Evolutionary conservation across 92 coral and sea anemone genomes (phyloP).

Genomic region (Zoanthus sansibaricus): DNA sequence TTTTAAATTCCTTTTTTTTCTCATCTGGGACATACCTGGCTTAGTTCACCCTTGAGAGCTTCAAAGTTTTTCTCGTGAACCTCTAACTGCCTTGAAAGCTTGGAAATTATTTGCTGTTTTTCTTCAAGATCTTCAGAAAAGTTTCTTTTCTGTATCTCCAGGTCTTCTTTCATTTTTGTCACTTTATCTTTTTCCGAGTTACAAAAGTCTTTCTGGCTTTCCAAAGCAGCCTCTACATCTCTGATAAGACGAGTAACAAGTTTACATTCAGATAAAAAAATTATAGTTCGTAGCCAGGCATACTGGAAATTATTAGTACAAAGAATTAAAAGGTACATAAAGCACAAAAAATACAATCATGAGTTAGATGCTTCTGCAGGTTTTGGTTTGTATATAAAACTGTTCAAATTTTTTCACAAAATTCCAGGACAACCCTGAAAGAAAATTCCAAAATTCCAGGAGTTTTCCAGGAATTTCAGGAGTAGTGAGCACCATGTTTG

Average conservation of each 20-base stretch:
- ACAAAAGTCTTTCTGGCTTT: slow-evolving; percentile 74
- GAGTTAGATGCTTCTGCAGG: too few relatives aligned
- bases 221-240: slow-evolving; percentile 84
- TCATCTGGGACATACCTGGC: slow-evolving; percentile 63
- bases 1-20: background rate
- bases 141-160: slow-evolving; percentile 67
- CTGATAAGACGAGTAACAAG: slow-evolving; percentile 36
- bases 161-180: slow-evolving; percentile 71
- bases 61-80: slow-evolving; percentile 97
- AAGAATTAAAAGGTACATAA: too few relatives aligned
- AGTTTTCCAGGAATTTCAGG: too few relatives aligned
- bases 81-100: slow-evolving; percentile 91
- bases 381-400: too few relatives aligned
- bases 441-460: too few relatives aligned
- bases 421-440: too few relatives aligned
- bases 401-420: too few relatives aligned
- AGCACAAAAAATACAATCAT: too few relatives aligned
- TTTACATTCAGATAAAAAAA: too few relatives aligned
- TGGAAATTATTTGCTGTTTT: slow-evolving; percentile 81
- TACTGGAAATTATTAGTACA: too few relatives aligned
- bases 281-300: too few relatives aligned
- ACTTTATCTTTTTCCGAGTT: slow-evolving; percentile 72
- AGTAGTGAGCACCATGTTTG: too few relatives aligned
- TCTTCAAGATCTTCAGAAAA: slow-evolving; percentile 74
- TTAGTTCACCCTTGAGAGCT: slow-evolving; percentile 85